These are phyloP conservation scores for Philopedon plagiatum DNA, from an alignment of 2,888 invertebrate species.

Conservation along the genomic window DNA sequence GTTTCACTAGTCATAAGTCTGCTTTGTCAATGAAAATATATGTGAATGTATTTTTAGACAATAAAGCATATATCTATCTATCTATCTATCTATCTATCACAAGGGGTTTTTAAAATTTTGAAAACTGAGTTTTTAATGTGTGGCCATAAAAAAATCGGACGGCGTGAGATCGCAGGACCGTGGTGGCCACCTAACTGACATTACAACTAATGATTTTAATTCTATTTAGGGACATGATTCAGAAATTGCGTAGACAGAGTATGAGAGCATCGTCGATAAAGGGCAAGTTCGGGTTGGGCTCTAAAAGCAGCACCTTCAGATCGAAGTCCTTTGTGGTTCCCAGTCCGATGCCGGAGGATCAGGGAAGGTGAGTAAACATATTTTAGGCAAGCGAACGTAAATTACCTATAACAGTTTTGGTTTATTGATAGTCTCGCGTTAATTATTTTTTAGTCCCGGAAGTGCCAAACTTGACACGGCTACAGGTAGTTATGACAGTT, in stretches of 20 bases:
- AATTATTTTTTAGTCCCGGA: slow-evolving; percentile 63
- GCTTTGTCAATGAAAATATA: no score
- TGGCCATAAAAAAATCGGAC: no score
- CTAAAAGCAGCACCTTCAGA: slow-evolving; percentile 76
- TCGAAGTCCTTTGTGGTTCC: slow-evolving; percentile 84
- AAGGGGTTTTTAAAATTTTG: no score
- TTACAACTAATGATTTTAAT: neutral
- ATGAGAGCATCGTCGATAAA: slow-evolving; percentile 84
- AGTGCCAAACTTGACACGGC: slow-evolving; percentile 68
- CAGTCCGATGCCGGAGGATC: slow-evolving; percentile 76
- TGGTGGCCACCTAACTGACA: no score
- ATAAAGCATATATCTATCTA: no score
- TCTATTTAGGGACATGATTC: slow-evolving; percentile 92
- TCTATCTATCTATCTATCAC: no score
- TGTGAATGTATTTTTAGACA: no score
- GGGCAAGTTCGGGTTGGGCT: slow-evolving; percentile 82
- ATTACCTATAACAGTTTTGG: neutral
- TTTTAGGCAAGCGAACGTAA: neutral
- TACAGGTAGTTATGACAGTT: slow-evolving; percentile 79
- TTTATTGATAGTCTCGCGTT: neutral
- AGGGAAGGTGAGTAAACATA: slow-evolving; percentile 59
- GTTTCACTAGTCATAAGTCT: no score
- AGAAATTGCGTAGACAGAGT: slow-evolving; percentile 88
- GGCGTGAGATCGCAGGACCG: no score
- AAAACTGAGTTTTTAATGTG: no score